These are phyloP conservation scores for Patiria miniata DNA, from an alignment of 35 echinoderm and acorn worm genomes.

Conservation along the genomic window DNA sequence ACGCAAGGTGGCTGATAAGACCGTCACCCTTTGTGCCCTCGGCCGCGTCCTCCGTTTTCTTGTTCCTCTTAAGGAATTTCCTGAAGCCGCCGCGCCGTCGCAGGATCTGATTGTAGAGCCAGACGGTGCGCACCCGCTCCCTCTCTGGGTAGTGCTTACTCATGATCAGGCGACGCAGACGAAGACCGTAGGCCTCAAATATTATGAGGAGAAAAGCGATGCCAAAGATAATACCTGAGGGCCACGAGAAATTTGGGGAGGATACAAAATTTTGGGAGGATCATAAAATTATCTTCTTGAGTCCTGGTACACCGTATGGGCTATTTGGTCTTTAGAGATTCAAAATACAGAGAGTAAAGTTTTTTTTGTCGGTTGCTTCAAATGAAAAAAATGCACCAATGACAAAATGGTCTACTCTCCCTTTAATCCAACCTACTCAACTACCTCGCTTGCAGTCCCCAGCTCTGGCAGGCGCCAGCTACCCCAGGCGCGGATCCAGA, in stretches of 20 bases:
- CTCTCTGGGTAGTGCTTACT: slow-evolving; percentile 81
- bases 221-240: slow-evolving; percentile 61
- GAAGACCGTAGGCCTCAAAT: slow-evolving; percentile 83
- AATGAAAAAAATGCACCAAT: too few relatives aligned
- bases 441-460: too few relatives aligned
- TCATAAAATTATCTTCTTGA: neutral
- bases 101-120: slow-evolving; percentile 86
- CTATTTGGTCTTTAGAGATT: too few relatives aligned
- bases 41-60: neutral
- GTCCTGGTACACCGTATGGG: too few relatives aligned
- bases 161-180: slow-evolving; percentile 65
- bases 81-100: slow-evolving; percentile 67
- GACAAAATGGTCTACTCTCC: too few relatives aligned
- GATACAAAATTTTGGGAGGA: too few relatives aligned
- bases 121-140: slow-evolving; percentile 64
- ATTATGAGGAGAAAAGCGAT: slow-evolving; percentile 67
- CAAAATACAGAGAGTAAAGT: too few relatives aligned
- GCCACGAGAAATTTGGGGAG: neutral
- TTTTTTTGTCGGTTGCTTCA: too few relatives aligned
- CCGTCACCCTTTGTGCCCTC: slow-evolving; percentile 38
- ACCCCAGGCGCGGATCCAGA: too few relatives aligned
- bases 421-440: too few relatives aligned
- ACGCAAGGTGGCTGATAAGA: slow-evolving; percentile 62
- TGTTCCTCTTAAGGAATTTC: slow-evolving; percentile 49
- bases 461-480: too few relatives aligned